Conservation (phyloP, 2,113 vertebrate genomes). For the Brachyhypopomus gauderio region DNA sequence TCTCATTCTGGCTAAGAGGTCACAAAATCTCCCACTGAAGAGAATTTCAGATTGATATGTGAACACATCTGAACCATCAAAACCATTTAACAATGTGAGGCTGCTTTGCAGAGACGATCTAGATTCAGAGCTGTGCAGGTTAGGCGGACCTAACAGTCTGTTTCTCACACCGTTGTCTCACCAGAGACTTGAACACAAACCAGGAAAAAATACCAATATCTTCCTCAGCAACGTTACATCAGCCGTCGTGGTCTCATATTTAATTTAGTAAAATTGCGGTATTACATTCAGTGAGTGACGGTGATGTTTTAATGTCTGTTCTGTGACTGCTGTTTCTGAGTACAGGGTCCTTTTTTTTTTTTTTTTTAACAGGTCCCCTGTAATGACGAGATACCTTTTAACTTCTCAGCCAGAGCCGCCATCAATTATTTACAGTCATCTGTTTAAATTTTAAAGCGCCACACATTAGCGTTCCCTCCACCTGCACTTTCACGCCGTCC, state of each 20-base stretch:
- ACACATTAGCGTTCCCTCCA: slow-evolving; percentile 78
- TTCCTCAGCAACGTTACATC: too few species aligned
- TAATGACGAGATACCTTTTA: slow-evolving; percentile 81
- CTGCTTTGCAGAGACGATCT: too few species aligned
- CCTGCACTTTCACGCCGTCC: slow-evolving; percentile 77
- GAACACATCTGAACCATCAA: too few species aligned
- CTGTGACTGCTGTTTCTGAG: not conserved
- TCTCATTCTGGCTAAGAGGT: too few species aligned
- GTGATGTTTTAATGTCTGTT: not conserved
- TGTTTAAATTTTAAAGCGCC: slow-evolving; percentile 81
- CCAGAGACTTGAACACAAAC: too few species aligned
- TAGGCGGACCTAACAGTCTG: too few species aligned
- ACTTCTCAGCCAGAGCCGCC: slow-evolving; percentile 75
- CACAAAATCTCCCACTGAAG: too few species aligned
- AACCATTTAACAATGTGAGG: too few species aligned
- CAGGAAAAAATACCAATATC: too few species aligned
- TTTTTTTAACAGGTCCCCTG: slow-evolving; percentile 59
- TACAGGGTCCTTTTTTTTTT: slow-evolving; percentile 29
- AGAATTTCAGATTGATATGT: too few species aligned
- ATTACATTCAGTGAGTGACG: not conserved
- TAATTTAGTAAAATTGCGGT: not conserved
- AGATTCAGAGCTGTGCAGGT: too few species aligned
- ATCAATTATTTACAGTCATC: slow-evolving; percentile 78
- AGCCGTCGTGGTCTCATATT: not conserved
- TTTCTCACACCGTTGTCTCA: too few species aligned